Evolutionary conservation across 2,888 invertebrate genomes (phyloP).

Genomic region (Himalopsyche tibetana): DNA sequence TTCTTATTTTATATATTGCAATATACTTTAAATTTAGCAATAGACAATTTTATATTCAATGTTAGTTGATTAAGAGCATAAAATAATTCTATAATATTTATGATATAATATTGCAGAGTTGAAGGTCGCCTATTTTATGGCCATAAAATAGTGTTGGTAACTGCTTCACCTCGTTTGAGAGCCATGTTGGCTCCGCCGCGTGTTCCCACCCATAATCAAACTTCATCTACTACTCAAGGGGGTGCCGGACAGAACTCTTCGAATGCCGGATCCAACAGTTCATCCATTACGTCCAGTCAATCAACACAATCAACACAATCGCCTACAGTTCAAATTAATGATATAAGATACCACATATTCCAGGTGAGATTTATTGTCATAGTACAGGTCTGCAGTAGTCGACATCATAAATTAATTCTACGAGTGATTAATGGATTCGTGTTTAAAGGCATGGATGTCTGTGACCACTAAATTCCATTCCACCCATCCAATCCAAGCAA

Average conservation of each 20-base stretch:
- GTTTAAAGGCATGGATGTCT: too few species aligned
- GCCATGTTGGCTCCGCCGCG: constrained; percentile 84
- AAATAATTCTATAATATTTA: too few species aligned
- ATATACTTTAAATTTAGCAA: too few species aligned
- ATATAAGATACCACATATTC: constrained; percentile 94
- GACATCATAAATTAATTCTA: too few species aligned
- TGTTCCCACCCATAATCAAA: constrained; percentile 62
- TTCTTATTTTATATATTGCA: too few species aligned
- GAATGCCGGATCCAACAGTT: constrained; percentile 46
- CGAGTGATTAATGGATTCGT: too few species aligned
- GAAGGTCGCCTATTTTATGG: constrained; percentile 94
- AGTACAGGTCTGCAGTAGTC: too few species aligned
- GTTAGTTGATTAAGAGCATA: too few species aligned
- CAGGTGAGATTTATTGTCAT: constrained; percentile 78
- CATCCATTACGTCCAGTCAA: constrained; percentile 56
- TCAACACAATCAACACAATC: constrained; percentile 70
- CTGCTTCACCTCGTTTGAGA: constrained; percentile 90
- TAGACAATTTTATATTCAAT: too few species aligned
- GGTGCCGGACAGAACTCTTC: constrained; percentile 69
- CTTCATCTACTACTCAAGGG: constrained; percentile 61
- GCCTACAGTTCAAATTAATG: constrained; percentile 93
- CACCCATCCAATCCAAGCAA: too few species aligned
- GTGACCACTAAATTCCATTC: too few species aligned
- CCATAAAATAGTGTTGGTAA: constrained; percentile 94
- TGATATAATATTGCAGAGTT: constrained; percentile 76